Base-by-base conservation (phyloP, 2,113 vertebrate genomes). In the Nothocercus julius region DNA sequence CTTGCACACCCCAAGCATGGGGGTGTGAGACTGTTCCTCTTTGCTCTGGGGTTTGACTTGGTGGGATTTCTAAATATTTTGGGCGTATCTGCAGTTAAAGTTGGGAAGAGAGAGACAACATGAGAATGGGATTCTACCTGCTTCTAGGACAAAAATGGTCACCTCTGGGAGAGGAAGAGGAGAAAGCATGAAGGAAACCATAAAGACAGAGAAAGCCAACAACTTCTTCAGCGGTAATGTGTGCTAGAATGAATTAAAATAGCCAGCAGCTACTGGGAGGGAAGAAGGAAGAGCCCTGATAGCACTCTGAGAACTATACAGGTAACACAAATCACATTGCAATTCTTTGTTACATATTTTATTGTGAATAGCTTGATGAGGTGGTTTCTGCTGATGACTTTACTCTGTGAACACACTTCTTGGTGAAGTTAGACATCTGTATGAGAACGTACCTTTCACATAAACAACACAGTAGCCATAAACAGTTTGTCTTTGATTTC, bases 351-450 rank as follows among this genome's bases (percentile, higher is more conserved):
- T 68, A 13, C 25, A 36, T 45, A 17, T 42, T 21, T 53, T 64
- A 22, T 56, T 63, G 19, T 25, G 59, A 68, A 40, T 27, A 27
- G 72, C 5, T n/a, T 79, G 73, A 34, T 36, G 17, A 38, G 58
- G 38, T 22, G 59, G 16, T 56, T 21, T 63, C 49, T 82, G 47
- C n/a, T 59, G 13, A 44, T 73, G 11, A 34, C n/a, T 90, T 85
- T 27, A 2, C 40, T 79, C 74, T 36, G 40, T 25, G 47, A 82
- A 14, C 16, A 59, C 25, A 11, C 34, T 42, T 63, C 21, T 24
- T 13, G 18, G 54, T 0, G 3, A 54, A 30, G 24, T 1, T 34
- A 13, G 27, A 30, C 30, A 5, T 24, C 42, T 69, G 30, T 15
- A 13, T 19, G 42, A 72, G 61, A 8, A 44, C 30, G 70, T 30